Percentiles rank a stretch among this genome's conserved stretches.
Evolutionary conservation across 2,888 invertebrate species (phyloP).

Genomic region (Tenthredo scrophulariae): DNA sequence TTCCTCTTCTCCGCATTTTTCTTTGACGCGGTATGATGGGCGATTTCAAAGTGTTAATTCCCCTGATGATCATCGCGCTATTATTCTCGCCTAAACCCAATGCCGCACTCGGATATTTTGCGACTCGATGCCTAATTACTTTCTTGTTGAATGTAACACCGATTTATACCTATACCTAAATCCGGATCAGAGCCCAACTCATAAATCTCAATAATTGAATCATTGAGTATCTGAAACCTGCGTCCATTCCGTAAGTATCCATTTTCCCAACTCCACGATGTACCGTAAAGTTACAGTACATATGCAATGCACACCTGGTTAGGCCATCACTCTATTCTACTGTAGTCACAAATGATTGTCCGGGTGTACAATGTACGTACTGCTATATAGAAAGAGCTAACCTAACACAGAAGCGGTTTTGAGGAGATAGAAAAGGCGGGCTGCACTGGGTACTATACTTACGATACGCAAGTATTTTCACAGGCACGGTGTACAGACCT

Average conservation of each 20-base stretch:
- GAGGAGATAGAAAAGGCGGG: background rate
- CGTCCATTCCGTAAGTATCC: background rate
- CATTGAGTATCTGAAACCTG: background rate
- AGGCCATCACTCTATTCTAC: background rate
- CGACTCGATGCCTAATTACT: background rate
- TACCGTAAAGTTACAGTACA: background rate
- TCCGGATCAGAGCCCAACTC: background rate
- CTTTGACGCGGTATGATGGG: background rate
- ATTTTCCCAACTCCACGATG: background rate
- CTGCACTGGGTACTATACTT: background rate
- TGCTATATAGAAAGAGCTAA: too few species aligned
- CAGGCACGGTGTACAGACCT: background rate
- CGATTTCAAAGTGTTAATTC: constrained; percentile 10
- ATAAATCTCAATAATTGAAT: background rate
- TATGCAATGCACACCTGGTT: background rate
- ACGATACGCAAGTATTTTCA: background rate
- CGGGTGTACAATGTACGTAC: background rate
- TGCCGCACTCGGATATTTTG: background rate
- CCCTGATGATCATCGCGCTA: constrained; percentile 2
- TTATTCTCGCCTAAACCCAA: background rate
- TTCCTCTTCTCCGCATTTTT: background rate
- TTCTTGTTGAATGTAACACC: background rate
- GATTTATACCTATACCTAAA: background rate
- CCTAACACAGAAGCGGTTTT: background rate
- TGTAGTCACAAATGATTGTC: background rate